These are phyloP conservation scores for Nyctibius grandis DNA, from an alignment of 2,797 vertebrate genomes.

Conservation along the genomic window DNA sequence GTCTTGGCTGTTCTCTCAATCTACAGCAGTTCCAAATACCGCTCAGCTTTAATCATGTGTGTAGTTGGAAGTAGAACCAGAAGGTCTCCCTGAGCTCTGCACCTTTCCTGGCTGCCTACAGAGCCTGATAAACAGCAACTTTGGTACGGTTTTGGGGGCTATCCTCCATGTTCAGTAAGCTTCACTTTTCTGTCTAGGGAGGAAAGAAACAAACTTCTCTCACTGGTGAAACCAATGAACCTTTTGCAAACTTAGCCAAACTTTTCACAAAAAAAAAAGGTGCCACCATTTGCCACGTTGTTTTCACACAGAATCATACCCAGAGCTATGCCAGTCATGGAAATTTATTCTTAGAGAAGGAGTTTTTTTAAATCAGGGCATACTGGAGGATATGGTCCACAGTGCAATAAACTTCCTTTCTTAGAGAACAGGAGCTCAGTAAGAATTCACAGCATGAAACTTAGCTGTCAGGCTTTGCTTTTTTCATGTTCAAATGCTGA, in stretches of 20 bases:
- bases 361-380: neutral
- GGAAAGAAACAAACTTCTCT: neutral
- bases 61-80: neutral
- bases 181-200: neutral
- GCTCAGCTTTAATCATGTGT: neutral
- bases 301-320: neutral
- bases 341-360: neutral
- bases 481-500: neutral
- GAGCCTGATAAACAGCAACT: neutral
- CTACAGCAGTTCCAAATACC: neutral
- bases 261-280: neutral
- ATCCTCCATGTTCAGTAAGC: neutral
- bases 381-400: neutral
- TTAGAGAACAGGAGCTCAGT: neutral
- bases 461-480: neutral
- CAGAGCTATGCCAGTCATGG: neutral
- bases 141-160: neutral
- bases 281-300: accelerated
- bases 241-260: neutral
- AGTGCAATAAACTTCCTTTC: neutral
- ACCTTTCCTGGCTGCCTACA: neutral
- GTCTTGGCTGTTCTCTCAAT: slow-evolving; percentile 38
- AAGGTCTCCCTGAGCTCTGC: neutral
- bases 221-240: neutral
- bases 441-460: neutral